Conservation (phyloP, 2,888 invertebrate species). For the Phytoseiulus persimilis region DNA sequence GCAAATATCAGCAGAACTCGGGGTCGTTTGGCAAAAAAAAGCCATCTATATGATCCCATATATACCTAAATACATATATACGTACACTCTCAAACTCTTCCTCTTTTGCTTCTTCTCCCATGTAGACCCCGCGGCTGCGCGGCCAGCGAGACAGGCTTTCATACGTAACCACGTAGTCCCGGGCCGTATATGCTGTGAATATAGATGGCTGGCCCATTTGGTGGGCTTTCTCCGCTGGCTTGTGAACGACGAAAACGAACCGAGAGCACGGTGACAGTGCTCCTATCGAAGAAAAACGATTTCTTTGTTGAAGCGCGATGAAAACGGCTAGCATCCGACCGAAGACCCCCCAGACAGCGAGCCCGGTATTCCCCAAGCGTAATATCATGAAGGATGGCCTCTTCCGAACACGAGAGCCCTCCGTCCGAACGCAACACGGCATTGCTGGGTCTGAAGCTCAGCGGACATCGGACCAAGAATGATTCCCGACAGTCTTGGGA, state of each 20-base stretch:
- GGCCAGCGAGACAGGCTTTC: background rate
- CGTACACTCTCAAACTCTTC: background rate
- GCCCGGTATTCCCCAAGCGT: no score
- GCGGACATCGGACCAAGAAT: no score
- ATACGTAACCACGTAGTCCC: background rate
- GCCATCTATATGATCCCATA: background rate
- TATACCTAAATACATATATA: slow-evolving; percentile 19
- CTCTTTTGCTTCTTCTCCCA: background rate
- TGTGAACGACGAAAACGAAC: background rate
- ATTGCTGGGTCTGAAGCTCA: no score
- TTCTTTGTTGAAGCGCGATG: no score
- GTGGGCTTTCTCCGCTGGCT: background rate
- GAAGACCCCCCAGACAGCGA: no score
- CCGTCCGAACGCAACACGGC: no score
- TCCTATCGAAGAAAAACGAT: background rate
- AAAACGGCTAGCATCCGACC: no score
- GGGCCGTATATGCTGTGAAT: background rate
- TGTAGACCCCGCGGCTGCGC: background rate
- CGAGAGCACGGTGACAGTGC: background rate
- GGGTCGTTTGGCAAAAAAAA: slow-evolving; percentile 18
- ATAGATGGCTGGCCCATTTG: background rate
- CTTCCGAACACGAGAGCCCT: no score
- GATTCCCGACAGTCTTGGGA: no score
- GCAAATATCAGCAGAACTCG: background rate
- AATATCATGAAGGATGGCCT: no score